These are phyloP conservation scores for Dryoscopus gambensis DNA, from an alignment of 2,113 vertebrate species.

Conservation along the genomic window DNA sequence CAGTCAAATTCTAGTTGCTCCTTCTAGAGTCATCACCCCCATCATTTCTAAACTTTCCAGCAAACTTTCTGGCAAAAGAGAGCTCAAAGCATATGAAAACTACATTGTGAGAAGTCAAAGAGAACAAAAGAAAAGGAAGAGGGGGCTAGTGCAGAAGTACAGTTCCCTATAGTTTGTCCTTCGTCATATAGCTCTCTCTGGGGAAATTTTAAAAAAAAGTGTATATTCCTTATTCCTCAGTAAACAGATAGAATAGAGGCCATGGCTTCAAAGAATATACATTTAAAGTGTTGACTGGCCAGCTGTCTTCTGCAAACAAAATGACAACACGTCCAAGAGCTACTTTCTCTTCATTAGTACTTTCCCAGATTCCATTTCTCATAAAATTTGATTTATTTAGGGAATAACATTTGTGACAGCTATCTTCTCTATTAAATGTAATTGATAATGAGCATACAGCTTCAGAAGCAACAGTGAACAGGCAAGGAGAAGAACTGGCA, in stretches of 20 bases:
- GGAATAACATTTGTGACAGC: neutral
- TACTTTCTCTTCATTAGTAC: neutral
- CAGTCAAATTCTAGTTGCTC: neutral
- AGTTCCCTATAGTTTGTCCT: neutral
- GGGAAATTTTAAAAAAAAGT: too few relatives aligned
- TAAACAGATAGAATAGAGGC: neutral
- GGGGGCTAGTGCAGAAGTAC: neutral
- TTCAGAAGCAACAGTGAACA: neutral
- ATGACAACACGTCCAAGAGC: neutral
- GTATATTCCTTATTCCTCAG: neutral
- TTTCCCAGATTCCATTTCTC: neutral
- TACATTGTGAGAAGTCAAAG: neutral
- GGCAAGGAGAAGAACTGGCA: neutral
- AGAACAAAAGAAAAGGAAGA: neutral
- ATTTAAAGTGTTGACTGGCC: neutral
- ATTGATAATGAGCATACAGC: neutral
- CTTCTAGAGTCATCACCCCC: neutral
- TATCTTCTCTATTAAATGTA: neutral
- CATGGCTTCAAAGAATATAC: neutral
- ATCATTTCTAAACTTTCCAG: neutral
- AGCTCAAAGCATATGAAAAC: neutral
- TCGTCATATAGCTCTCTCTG: neutral
- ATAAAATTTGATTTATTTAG: neutral
- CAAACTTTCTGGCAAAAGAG: neutral
- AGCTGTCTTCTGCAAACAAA: neutral